phyloP scores from a whole-genome alignment of 2,113 vertebrate species.

The Nothocercus nigrocapillus region DNA sequence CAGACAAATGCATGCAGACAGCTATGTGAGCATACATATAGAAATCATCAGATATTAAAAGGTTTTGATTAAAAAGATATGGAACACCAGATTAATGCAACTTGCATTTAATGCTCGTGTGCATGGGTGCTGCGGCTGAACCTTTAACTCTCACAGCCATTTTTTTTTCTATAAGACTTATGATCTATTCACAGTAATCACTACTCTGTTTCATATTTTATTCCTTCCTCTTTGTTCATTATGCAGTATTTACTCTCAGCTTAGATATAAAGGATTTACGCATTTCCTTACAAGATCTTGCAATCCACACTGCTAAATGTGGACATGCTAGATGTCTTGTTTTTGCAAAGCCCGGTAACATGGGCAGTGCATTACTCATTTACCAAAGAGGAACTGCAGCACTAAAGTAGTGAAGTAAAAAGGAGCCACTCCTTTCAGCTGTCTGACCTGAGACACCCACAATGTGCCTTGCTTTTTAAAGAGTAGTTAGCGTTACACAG shows the following conservation, averaged over 20 bases:
- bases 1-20: background rate
- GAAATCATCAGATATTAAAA: background rate
- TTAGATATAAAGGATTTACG: background rate
- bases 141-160: background rate
- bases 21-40: background rate
- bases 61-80: slow-evolving; percentile 5
- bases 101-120: background rate
- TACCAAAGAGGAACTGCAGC: background rate
- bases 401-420: background rate
- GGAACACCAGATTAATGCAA: slow-evolving; percentile 6
- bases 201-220: background rate
- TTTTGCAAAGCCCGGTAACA: background rate
- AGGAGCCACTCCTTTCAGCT: background rate
- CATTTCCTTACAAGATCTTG: background rate
- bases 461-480: background rate
- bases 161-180: background rate
- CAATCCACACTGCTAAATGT: background rate
- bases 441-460: accelerated
- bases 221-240: background rate
- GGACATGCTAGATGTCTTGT: background rate
- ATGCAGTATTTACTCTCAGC: background rate
- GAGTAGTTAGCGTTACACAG: background rate
- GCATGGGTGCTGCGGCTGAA: background rate
- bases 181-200: background rate
- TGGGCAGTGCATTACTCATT: background rate